Evolutionary conservation across 2,797 vertebrate species (phyloP), one percentile per base, ranked within the genome.

Genomic region (Xenentodon cancila): DNA sequence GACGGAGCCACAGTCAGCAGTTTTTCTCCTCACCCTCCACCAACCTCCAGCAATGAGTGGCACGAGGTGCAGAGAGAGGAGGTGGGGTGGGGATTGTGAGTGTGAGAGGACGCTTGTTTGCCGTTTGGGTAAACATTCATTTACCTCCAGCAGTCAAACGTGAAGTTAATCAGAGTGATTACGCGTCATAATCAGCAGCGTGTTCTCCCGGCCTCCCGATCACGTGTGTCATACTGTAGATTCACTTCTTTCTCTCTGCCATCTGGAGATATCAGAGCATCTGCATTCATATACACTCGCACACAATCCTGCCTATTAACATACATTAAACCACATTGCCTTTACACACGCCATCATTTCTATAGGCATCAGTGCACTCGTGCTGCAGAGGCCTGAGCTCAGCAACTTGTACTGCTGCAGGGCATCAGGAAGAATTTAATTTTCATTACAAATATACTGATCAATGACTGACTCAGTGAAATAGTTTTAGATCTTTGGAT

Each of bases 101-200:
- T n/a, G 46, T 1, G 53, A 11, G 61, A 11, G 53, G 67, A 51
- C 18, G 81, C 84, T 89, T 87, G 86, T 91, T 92, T 92, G 82
- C 76, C 71, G 53, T 89, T 78, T 84, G 87, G 81, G 65, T 92
- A 91, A 93, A 91, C 87, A 91, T 85, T 92, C 54, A 90, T 94
- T 92, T 91, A 88, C 83, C 81, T 84, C 86, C 86, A 79, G 84
- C 85, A 89, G 74, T 86, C 86, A 86, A 87, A 91, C 77, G 77
- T 89, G 86, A 89, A 89, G 87, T 90, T 91, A 92, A 93, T 92
- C 86, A 91, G 83, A 85, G 82, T 88, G 88, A 93, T 92, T 88
- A 90, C 82, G 75, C 75, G 68, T 86, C 81, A 79, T 84, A 81
- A 88, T 88, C 79, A 83, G 77, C 74, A 34, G 20, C 59, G 40